A percentile compares a stretch with the other conserved stretches of the same genome.
phyloP scores from a whole-genome alignment of 2,888 invertebrate species.

The Octonoba sinensis region DNA sequence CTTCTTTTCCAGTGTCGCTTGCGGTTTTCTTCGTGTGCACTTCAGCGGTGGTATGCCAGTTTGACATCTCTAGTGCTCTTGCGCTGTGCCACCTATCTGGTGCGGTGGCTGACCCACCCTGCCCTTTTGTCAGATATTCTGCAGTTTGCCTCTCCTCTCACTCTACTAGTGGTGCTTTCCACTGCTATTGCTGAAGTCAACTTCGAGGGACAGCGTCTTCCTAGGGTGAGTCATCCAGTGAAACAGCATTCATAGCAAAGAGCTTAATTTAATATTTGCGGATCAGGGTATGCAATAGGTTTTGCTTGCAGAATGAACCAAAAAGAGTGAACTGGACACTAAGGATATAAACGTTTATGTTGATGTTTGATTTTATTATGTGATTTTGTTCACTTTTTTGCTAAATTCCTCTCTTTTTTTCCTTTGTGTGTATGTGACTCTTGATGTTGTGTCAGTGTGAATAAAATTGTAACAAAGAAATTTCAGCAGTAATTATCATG shows the following conservation, averaged over 20 bases:
- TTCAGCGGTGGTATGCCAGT: constrained; percentile 72
- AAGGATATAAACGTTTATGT: too few species aligned
- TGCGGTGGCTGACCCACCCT: constrained; percentile 71
- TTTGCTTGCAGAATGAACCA: too few species aligned
- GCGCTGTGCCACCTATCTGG: constrained; percentile 71
- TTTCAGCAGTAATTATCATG: too few species aligned
- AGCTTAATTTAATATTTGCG: not conserved
- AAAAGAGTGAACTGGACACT: too few species aligned
- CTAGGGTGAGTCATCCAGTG: constrained; percentile 69
- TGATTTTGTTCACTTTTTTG: too few species aligned
- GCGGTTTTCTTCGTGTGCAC: constrained; percentile 70
- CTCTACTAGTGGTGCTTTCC: constrained; percentile 70
- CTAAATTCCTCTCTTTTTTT: too few species aligned
- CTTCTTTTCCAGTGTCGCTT: constrained; percentile 69
- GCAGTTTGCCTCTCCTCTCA: constrained; percentile 71
- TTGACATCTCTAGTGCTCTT: constrained; percentile 71
- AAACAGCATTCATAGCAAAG: not conserved
- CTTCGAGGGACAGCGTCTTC: constrained; percentile 71
- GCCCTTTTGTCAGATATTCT: constrained; percentile 70
- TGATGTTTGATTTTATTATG: too few species aligned
- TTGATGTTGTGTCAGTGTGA: too few species aligned
- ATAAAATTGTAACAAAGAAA: too few species aligned
- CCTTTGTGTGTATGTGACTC: too few species aligned
- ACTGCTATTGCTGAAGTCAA: constrained; percentile 73
- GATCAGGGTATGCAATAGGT: too few species aligned